These are phyloP conservation scores for Callionymus lyra DNA, from an alignment of 2,113 vertebrate species.

Conservation along the genomic window DNA sequence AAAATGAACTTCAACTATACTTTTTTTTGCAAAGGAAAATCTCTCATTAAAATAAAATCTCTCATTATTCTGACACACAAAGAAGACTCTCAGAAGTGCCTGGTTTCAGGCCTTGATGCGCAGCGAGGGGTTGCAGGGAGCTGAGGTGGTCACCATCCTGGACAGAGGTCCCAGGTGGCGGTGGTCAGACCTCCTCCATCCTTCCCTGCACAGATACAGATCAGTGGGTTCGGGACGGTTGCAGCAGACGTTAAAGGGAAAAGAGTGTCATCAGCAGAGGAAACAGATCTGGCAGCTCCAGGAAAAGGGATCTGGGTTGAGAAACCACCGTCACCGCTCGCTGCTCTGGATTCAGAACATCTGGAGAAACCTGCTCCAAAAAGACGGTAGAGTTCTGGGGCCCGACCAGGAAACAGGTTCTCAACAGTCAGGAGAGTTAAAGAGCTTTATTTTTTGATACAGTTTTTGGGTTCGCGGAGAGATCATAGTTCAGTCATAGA, in stretches of 20 bases:
- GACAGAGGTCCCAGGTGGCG: constrained; percentile 33
- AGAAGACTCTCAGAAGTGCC: constrained; percentile 41
- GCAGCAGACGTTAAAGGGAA: constrained; percentile 52
- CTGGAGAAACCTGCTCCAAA: constrained; percentile 68
- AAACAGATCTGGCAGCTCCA: constrained; percentile 69
- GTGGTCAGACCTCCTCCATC: constrained; percentile 7
- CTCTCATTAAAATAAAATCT: constrained; percentile 69
- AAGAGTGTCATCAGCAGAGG: constrained; percentile 67
- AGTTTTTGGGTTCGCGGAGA: not conserved
- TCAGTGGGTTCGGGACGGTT: constrained; percentile 34
- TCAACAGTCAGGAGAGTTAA: constrained; percentile 27
- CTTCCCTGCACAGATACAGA: constrained; percentile 17
- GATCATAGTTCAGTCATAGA: not conserved
- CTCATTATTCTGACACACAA: constrained; percentile 40
- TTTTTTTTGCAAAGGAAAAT: constrained; percentile 52
- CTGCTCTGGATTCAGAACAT: constrained; percentile 69
- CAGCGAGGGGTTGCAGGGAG: constrained; percentile 44
- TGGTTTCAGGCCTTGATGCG: not conserved
- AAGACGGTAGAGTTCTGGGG: constrained; percentile 62
- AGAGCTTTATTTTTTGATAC: not conserved
- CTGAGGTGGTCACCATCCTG: constrained; percentile 35
- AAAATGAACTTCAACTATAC: too few species aligned
- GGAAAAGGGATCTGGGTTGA: constrained; percentile 71
- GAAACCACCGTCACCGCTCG: constrained; percentile 72
- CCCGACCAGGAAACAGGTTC: constrained; percentile 69